Evolutionary conservation across 2,888 invertebrate species (phyloP).

Genomic region (Macroteleia sp.): DNA sequence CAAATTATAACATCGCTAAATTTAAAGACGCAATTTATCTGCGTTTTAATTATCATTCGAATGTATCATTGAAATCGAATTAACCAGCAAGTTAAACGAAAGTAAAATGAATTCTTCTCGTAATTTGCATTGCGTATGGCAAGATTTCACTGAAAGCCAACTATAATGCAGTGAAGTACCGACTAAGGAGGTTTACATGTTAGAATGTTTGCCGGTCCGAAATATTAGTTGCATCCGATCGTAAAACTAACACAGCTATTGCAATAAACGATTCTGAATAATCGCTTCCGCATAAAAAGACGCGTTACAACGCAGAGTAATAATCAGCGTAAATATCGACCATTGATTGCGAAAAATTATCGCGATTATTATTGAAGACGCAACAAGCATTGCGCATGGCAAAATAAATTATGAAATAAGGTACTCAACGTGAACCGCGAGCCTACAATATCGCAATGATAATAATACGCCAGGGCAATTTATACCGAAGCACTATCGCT

Average conservation of each 20-base stretch:
- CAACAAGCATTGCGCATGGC: constrained; percentile 39
- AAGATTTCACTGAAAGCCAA: constrained; percentile 19
- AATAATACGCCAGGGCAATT: constrained; percentile 56
- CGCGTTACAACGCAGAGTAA: constrained; percentile 35
- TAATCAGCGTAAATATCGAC: constrained; percentile 43
- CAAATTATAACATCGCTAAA: too few relatives aligned
- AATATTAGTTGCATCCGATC: constrained; percentile 48
- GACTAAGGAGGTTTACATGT: constrained; percentile 15
- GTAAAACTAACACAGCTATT: constrained; percentile 37
- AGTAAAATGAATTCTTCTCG: constrained; percentile 2
- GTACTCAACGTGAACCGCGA: constrained; percentile 33
- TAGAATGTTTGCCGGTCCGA: background rate
- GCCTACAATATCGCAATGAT: constrained; percentile 49
- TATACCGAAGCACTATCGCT: constrained; percentile 58
- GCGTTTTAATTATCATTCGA: background rate
- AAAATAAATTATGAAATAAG: constrained; percentile 60
- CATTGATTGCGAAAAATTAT: constrained; percentile 46
- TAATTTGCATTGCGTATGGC: background rate
- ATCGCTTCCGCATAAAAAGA: constrained; percentile 18
- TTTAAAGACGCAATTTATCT: too few relatives aligned
- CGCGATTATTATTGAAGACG: constrained; percentile 57
- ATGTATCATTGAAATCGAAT: constrained; percentile 10
- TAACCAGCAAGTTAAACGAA: background rate
- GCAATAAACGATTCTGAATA: constrained; percentile 41
- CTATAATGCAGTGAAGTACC: background rate